Conservation (phyloP, 2,888 invertebrate genomes). For the Venusia cambrica region DNA sequence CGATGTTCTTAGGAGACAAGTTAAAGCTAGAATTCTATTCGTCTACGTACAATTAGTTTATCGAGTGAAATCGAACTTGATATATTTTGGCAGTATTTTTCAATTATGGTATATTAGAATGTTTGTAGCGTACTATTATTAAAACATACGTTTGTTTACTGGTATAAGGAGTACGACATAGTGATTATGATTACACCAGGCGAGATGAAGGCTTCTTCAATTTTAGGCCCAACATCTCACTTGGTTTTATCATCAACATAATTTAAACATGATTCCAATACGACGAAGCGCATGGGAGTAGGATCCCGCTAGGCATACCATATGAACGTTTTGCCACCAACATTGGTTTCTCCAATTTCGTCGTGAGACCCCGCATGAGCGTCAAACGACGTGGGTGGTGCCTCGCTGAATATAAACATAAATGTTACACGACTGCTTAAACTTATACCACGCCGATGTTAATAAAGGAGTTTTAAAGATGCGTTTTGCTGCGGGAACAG, state of each 20-base stretch:
- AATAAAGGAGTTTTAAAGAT: constrained; percentile 31
- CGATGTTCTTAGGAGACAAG: constrained; percentile 42
- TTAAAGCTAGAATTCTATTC: constrained; percentile 43
- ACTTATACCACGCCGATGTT: constrained; percentile 33
- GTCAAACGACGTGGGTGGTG: constrained; percentile 67
- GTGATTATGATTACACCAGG: too few relatives aligned
- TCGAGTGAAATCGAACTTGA: constrained; percentile 5
- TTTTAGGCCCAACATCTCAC: too few relatives aligned
- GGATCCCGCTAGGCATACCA: constrained; percentile 36
- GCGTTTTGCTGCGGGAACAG: constrained; percentile 15
- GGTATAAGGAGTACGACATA: too few relatives aligned
- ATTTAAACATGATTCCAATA: too few relatives aligned
- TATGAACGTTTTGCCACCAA: constrained; percentile 40
- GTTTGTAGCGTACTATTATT: too few relatives aligned
- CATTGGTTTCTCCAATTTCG: constrained; percentile 58
- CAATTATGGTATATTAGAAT: too few relatives aligned
- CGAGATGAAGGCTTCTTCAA: too few relatives aligned
- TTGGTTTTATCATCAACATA: too few relatives aligned
- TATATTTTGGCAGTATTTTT: constrained; percentile 6
- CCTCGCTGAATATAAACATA: constrained; percentile 65
- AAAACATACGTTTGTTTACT: too few relatives aligned
- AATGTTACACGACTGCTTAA: constrained; percentile 50
- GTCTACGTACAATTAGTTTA: constrained; percentile 32
- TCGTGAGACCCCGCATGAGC: constrained; percentile 43
- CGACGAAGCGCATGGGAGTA: constrained; percentile 30